Evolutionary conservation across 2,113 vertebrate genomes (phyloP).

Genomic region (Eupsittula cactorum): DNA sequence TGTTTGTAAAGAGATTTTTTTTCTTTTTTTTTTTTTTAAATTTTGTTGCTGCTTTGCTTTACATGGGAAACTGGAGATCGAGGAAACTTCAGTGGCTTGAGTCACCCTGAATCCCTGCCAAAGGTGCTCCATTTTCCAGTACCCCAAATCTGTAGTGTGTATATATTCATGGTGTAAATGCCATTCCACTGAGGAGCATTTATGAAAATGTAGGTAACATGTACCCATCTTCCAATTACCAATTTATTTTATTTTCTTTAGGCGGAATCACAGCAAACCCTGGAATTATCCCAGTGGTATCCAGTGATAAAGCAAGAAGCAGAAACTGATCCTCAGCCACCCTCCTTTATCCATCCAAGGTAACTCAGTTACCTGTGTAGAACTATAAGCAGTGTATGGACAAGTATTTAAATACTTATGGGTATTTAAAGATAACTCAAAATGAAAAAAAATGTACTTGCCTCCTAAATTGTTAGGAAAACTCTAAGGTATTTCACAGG

Average conservation of each 20-base stretch:
- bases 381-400: not conserved
- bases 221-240: not conserved
- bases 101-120: not conserved
- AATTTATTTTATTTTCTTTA: slow-evolving; percentile 48
- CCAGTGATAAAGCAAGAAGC: slow-evolving; percentile 96
- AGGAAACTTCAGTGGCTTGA: not conserved
- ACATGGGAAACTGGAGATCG: not conserved
- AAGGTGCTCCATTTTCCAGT: not conserved
- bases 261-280: slow-evolving; percentile 80
- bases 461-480: not conserved
- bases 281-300: slow-evolving; percentile 87
- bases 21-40: not conserved
- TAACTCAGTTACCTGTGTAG: slow-evolving; percentile 55
- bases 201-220: not conserved
- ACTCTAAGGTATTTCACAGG: not conserved
- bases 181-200: not conserved
- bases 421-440: not conserved
- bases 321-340: slow-evolving; percentile 78
- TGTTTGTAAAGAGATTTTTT: not conserved
- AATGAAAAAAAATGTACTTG: not conserved
- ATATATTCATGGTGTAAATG: not conserved
- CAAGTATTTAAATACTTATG: not conserved
- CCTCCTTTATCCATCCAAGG: slow-evolving; percentile 91
- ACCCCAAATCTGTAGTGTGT: not conserved
- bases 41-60: not conserved